Conservation (phyloP, 2,888 invertebrate species). For the Drosophila setosimentum region DNA sequence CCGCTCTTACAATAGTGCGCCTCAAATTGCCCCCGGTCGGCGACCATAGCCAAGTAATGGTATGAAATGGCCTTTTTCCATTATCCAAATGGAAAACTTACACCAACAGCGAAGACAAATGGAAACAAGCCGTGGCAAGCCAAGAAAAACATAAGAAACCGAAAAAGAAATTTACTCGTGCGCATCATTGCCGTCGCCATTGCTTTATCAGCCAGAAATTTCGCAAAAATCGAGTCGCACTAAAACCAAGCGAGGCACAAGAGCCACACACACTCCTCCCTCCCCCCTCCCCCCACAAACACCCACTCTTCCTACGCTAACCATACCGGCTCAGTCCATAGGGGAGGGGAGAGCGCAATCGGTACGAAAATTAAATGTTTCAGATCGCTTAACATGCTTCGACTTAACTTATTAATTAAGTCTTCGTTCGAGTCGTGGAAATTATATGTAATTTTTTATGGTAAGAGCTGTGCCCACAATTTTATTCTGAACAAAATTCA, state of each 20-base stretch:
- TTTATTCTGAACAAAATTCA: neutral
- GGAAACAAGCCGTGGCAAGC: slow-evolving; percentile 58
- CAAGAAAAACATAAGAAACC: slow-evolving; percentile 2
- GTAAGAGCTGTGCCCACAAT: neutral
- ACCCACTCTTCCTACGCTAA: too few species aligned
- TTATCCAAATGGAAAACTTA: slow-evolving; percentile 84
- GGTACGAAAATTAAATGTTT: slow-evolving; percentile 35
- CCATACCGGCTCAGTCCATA: neutral
- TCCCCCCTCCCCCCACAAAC: neutral
- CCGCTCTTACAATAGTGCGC: slow-evolving; percentile 68
- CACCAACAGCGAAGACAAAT: slow-evolving; percentile 72
- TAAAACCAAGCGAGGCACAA: slow-evolving; percentile 62
- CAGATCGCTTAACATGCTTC: slow-evolving; percentile 32
- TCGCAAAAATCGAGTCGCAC: slow-evolving; percentile 67
- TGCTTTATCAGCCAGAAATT: slow-evolving; percentile 82
- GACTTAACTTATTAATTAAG: slow-evolving; percentile 65
- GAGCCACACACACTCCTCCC: neutral
- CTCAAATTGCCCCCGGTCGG: slow-evolving; percentile 69
- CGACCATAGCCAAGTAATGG: slow-evolving; percentile 69
- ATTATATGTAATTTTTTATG: slow-evolving; percentile 18
- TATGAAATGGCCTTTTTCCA: slow-evolving; percentile 84
- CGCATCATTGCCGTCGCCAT: slow-evolving; percentile 74
- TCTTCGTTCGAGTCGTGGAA: slow-evolving; percentile 26
- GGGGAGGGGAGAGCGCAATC: slow-evolving; percentile 23
- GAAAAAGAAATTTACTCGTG: slow-evolving; percentile 77